Percentiles rank a stretch among this genome's conserved stretches.
These are phyloP conservation scores for Hirtodrosophila confusa DNA, from an alignment of 2,888 invertebrate genomes.

Conservation along the genomic window DNA sequence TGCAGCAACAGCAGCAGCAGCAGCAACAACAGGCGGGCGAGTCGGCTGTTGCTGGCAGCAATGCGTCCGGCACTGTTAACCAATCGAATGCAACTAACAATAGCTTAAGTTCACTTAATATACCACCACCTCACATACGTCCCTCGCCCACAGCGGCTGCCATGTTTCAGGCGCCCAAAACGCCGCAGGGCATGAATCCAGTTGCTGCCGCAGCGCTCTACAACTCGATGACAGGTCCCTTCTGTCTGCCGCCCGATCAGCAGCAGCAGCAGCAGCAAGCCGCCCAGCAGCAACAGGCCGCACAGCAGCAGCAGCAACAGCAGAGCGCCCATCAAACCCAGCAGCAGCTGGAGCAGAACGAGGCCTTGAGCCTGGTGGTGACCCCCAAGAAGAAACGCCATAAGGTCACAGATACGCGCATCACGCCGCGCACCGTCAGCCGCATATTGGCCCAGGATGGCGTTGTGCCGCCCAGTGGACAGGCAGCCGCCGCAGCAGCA, in stretches of 20 bases:
- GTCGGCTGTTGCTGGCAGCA: constrained; percentile 53
- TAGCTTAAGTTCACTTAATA: constrained; percentile 86
- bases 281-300: constrained; percentile 87
- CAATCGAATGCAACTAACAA: constrained; percentile 81
- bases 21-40: constrained; percentile 50
- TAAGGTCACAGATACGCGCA: constrained; percentile 97
- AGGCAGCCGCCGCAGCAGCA: constrained; percentile 48
- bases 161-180: constrained; percentile 94
- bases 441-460: constrained; percentile 93
- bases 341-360: constrained; percentile 93
- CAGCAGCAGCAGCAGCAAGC: constrained; percentile 85
- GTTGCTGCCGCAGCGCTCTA: constrained; percentile 87
- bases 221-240: constrained; percentile 87
- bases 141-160: constrained; percentile 88
- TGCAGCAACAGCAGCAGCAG: constrained; percentile 69
- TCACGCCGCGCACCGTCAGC: constrained; percentile 95
- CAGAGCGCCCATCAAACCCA: constrained; percentile 86
- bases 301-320: constrained; percentile 87
- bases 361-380: constrained; percentile 96
- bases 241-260: constrained; percentile 87
- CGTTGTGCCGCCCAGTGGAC: constrained; percentile 86
- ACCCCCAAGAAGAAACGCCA: constrained; percentile 98
- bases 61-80: constrained; percentile 46
- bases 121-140: constrained; percentile 88
- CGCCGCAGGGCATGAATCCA: constrained; percentile 87